Percentiles rank a stretch among this genome's conserved stretches.
Conservation (phyloP, 2,888 invertebrate genomes). For the Callyntrura sp. region DNA sequence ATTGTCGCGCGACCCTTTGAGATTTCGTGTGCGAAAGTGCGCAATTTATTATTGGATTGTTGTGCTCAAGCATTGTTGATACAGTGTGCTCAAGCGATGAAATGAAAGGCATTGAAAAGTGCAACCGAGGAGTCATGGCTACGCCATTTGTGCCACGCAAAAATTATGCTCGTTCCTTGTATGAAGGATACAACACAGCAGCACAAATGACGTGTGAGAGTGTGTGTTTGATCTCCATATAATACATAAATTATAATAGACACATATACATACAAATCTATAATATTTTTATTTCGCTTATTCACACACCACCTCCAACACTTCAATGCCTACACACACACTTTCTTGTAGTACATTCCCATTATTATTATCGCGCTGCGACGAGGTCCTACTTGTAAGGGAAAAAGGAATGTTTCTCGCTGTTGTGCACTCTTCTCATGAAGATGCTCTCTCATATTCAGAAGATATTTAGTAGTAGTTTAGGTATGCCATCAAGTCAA, state of each 20-base stretch:
- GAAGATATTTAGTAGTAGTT: too few relatives aligned
- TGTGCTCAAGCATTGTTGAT: constrained; percentile 39
- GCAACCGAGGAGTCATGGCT: constrained; percentile 77
- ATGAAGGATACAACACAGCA: constrained; percentile 21
- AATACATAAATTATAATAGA: constrained; percentile 16
- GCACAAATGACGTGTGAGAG: constrained; percentile 11
- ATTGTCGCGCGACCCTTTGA: constrained; percentile 23
- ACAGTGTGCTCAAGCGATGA: constrained; percentile 74
- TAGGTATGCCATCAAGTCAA: too few relatives aligned
- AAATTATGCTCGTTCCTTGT: constrained; percentile 65
- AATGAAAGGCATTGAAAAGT: constrained; percentile 77
- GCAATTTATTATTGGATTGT: constrained; percentile 56
- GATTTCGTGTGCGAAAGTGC: constrained; percentile 71
- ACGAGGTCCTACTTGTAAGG: constrained; percentile 25
- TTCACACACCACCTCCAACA: constrained; percentile 27
- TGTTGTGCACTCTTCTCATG: constrained; percentile 4
- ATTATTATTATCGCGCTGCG: constrained; percentile 35
- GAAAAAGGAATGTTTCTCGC: constrained; percentile 15
- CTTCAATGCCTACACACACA: background rate
- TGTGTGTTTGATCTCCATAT: constrained; percentile 12
- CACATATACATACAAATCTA: background rate
- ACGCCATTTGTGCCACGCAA: constrained; percentile 76
- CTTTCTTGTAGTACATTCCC: constrained; percentile 16
- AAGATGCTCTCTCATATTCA: constrained; percentile 10
- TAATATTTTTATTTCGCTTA: background rate